Base-by-base conservation (phyloP, 2,888 invertebrate genomes). In the Scaptomyza tumidula region DNA sequence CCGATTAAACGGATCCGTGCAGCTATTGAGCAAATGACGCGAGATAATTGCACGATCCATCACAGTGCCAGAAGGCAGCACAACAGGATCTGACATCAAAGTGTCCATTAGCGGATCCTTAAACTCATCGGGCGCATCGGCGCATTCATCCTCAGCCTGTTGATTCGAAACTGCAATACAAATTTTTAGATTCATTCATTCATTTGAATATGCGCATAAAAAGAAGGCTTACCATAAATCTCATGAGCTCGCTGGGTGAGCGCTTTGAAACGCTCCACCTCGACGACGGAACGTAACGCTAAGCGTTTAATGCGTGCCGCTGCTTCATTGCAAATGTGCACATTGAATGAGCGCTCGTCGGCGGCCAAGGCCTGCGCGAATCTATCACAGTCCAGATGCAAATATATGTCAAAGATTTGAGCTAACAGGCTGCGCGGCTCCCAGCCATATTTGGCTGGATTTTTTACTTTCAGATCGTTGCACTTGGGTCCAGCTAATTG, bases 81-180 rank as follows among this genome's bases (percentile, higher is more conserved):
- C 93, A 10, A 99, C 99, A 10, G 99, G 99, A 92, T 99, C 98
- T 6, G 96, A 96, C 98, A 99, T 99, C 54, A 99, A 93, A 0
- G 98, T 98, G 91, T 98, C 98, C 99, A 99, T 99, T 37, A 99
- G 93, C 0, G 98, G 98, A 93, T 99, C 99, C 92, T 96, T 95
- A 92, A 98, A 99, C 92, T 98, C 98, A 84, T 98, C 98, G 0
- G 99, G 98, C 39, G 98, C 98, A 92, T 98, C 98, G 24, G 97
- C 97, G 91, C 96, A 97, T 93, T 98, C 98, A 81, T 98, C 96
- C 88, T 98, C 98, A 74, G 95, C 95, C 86, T 97, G 95, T 91
- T 96, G 95, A 92, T 98, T 98, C 54, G 95, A 94, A 77, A 95
- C 94, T 93, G 56, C 13, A 73, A 56, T 9, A 14, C 6, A n/a